Evolutionary conservation across 2,113 vertebrate species (phyloP).

Genomic region (Malaclemys terrapin): DNA sequence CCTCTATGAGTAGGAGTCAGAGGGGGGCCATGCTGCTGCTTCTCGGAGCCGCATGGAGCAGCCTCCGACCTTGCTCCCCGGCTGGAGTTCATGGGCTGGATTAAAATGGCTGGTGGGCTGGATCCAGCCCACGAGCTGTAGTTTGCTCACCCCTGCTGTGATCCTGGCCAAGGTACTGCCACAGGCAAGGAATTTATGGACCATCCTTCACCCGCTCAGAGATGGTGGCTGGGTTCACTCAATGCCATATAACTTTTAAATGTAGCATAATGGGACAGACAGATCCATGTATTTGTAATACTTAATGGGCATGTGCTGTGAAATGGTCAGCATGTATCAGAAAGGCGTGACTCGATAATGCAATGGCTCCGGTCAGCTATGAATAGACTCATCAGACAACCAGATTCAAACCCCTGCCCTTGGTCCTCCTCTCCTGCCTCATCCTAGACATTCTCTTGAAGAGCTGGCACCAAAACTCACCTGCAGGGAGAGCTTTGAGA

Average conservation of each 20-base stretch:
- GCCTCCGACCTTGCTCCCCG: no score
- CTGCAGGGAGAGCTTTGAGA: neutral
- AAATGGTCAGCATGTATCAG: rapidly evolving
- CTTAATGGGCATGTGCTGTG: rapidly evolving
- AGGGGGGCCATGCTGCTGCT: no score
- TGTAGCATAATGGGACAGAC: neutral
- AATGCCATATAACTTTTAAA: rapidly evolving
- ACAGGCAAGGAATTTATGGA: neutral
- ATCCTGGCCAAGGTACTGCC: neutral
- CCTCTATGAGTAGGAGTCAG: no score
- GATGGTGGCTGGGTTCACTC: neutral
- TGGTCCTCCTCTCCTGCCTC: neutral
- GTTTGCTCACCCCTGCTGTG: no score
- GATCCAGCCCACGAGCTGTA: no score
- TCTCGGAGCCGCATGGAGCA: no score
- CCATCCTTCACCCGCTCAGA: rapidly evolving
- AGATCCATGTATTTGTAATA: rapidly evolving
- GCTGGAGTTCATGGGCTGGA: no score
- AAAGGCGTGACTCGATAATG: neutral
- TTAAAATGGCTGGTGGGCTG: no score
- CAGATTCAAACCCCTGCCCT: neutral
- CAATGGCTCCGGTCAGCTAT: neutral
- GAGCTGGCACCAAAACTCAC: neutral
- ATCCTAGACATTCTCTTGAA: neutral
- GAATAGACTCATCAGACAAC: neutral